A percentile compares a stretch with the other conserved stretches of the same genome.
Conservation (phyloP, 2,888 invertebrate species). For the Apamea epomidion region DNA sequence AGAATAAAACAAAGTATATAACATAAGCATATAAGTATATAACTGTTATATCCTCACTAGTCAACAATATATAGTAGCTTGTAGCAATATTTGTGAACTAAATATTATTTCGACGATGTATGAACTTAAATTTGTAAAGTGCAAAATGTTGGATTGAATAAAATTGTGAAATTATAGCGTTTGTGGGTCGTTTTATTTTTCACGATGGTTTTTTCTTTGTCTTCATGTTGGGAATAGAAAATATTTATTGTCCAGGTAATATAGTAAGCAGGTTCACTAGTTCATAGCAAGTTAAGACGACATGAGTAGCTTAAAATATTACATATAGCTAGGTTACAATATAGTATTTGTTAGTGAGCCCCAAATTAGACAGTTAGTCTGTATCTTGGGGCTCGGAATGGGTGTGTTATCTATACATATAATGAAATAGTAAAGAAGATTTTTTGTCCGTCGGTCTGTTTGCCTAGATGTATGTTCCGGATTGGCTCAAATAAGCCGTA, state of each 20-base stretch:
- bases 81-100: conserved; percentile 38
- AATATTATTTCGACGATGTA: conserved; percentile 57
- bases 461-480: not conserved
- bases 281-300: no score
- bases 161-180: conserved; percentile 49
- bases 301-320: no score
- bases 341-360: no score
- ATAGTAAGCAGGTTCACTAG: no score
- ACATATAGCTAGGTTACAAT: no score
- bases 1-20: conserved; percentile 63
- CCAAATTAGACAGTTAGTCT: no score
- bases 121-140: conserved; percentile 44
- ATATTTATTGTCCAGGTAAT: no score
- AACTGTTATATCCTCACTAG: conserved; percentile 58
- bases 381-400: no score
- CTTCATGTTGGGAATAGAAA: not conserved
- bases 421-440: not conserved
- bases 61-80: conserved; percentile 48
- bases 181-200: conserved; percentile 19
- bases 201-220: not conserved
- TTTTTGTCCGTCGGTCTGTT: not conserved
- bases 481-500: no score
- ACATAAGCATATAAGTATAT: conserved; percentile 29
- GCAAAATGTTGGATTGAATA: conserved; percentile 53
- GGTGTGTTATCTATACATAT: not conserved